Conservation (phyloP, 35 echinoderm and acorn worm genomes). For the Apostichopus parvimensis region DNA sequence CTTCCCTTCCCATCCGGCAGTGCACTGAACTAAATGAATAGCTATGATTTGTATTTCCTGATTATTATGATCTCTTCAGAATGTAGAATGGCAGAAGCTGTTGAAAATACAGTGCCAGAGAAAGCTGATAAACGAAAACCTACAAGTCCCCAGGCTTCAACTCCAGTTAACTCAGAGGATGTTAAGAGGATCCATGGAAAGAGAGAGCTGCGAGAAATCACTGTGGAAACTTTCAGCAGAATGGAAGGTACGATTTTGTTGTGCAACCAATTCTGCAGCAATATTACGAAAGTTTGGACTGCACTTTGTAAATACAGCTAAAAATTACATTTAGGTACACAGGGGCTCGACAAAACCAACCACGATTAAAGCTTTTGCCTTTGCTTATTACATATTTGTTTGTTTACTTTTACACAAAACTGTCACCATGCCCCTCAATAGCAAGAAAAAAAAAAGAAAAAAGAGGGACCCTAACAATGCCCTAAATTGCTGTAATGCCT, state of each 20-base stretch:
- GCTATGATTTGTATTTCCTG: neutral
- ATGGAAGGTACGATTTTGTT: neutral
- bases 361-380: too few species aligned
- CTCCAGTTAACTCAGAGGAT: constrained; percentile 20
- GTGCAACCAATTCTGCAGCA: neutral
- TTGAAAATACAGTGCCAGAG: neutral
- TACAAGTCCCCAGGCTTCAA: constrained; percentile 18
- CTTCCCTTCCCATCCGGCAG: neutral
- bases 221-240: constrained; percentile 40
- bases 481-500: too few species aligned
- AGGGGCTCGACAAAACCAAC: too few species aligned
- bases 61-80: neutral
- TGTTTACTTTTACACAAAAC: too few species aligned
- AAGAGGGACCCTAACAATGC: too few species aligned
- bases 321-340: too few species aligned
- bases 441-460: neutral
- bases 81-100: constrained; percentile 47
- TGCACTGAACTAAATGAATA: neutral
- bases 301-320: too few species aligned
- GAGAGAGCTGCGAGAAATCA: constrained; percentile 24
- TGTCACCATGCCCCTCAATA: too few species aligned
- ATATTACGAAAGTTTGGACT: neutral
- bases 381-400: too few species aligned
- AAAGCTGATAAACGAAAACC: constrained; percentile 38
- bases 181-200: constrained; percentile 31